Percentiles rank a stretch among this genome's conserved stretches.
Conservation (phyloP, 1,140 invertebrate species). For the Pollicipes pollicipes region DNA sequence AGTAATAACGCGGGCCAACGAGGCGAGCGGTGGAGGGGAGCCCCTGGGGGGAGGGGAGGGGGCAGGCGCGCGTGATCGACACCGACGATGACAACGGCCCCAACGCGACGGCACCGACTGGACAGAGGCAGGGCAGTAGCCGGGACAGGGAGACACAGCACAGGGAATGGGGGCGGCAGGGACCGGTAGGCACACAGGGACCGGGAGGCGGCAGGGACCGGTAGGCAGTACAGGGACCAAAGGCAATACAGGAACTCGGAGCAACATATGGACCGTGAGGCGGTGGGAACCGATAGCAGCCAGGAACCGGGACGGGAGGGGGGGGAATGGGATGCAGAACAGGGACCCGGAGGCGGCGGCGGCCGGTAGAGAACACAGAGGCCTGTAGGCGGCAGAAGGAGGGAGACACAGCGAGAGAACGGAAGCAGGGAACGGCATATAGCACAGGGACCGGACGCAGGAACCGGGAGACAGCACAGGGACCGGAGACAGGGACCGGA, state of each 20-base stretch:
- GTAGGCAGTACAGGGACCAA: background rate
- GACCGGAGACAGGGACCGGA: background rate
- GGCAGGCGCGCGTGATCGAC: no score
- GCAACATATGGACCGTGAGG: background rate
- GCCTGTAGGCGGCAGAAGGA: background rate
- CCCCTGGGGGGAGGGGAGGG: no score
- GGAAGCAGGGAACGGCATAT: background rate
- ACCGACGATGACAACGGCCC: no score
- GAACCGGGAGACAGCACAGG: background rate
- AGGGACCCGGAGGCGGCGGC: background rate
- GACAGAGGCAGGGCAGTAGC: background rate
- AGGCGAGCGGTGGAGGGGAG: no score
- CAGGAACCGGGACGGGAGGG: background rate
- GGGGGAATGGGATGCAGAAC: background rate
- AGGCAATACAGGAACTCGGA: background rate
- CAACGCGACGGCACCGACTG: no score
- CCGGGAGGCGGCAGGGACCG: background rate
- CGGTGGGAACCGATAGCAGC: background rate
- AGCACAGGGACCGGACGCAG: background rate
- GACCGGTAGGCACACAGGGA: background rate
- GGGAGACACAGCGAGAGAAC: slow-evolving; percentile 2
- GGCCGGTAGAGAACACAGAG: no score
- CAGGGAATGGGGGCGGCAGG: background rate
- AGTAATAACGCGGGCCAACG: no score
- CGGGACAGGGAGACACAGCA: slow-evolving; percentile 1